phyloP scores from a whole-genome alignment of 2,888 invertebrate genomes.

The Caenorhabditis drosophilae region DNA sequence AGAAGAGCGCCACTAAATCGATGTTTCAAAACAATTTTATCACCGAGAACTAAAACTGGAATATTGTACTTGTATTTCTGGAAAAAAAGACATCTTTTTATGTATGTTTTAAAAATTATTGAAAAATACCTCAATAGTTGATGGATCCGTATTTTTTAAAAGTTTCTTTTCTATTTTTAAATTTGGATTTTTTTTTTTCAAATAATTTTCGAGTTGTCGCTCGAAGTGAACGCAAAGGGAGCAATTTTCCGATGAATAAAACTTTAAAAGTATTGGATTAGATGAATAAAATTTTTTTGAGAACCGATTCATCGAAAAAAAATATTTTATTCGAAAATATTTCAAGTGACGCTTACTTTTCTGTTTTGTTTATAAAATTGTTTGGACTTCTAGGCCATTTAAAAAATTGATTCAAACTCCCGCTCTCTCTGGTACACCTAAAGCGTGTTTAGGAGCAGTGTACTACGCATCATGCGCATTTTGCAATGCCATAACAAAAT shows the following conservation, averaged over 20 bases:
- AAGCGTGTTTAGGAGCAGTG: constrained; percentile 18
- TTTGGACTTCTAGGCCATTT: too few species aligned
- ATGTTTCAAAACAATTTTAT: constrained; percentile 70
- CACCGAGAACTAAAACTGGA: constrained; percentile 70
- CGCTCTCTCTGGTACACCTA: background rate
- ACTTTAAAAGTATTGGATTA: constrained; percentile 33
- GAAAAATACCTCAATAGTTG: constrained; percentile 36
- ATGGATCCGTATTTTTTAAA: constrained; percentile 16
- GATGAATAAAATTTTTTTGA: background rate
- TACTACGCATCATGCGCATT: background rate
- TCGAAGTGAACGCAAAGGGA: constrained; percentile 51
- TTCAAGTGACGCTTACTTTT: too few species aligned
- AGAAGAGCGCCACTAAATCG: constrained; percentile 62
- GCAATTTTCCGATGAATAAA: constrained; percentile 44
- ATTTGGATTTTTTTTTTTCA: constrained; percentile 31
- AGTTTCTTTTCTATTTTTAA: constrained; percentile 28
- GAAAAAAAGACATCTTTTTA: constrained; percentile 53
- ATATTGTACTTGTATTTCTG: constrained; percentile 71
- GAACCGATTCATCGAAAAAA: too few species aligned
- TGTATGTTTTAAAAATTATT: constrained; percentile 47
- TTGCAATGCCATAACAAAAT: background rate
- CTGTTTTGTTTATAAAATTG: too few species aligned
- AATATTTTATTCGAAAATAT: too few species aligned
- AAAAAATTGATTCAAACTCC: constrained; percentile 8
- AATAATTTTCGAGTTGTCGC: constrained; percentile 35